Conservation (phyloP, 2,888 invertebrate species). For the Capitulum mitella region DNA sequence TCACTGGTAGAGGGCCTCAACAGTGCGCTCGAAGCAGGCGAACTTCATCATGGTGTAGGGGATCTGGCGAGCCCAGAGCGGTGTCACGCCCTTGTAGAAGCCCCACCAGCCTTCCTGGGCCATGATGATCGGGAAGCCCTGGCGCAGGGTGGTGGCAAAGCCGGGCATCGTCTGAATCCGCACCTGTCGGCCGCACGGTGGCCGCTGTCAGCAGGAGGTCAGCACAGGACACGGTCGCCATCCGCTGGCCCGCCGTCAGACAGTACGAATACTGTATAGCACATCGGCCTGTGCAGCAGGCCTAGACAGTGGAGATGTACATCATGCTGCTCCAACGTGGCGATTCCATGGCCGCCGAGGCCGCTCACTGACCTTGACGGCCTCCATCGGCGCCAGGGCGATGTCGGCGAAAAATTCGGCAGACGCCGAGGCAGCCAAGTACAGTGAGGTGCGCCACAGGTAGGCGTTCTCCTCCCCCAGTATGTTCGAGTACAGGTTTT, state of each 20-base stretch:
- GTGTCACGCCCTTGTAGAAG: slow-evolving; percentile 93
- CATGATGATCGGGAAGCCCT: slow-evolving; percentile 85
- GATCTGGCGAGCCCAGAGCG: slow-evolving; percentile 94
- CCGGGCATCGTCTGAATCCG: slow-evolving; percentile 94
- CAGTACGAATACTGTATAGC: too few species aligned
- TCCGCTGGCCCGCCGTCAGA: too few species aligned
- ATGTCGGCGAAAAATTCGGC: slow-evolving; percentile 99
- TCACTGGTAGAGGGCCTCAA: slow-evolving; percentile 79
- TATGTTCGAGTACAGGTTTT: slow-evolving; percentile 71
- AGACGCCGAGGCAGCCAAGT: slow-evolving; percentile 86
- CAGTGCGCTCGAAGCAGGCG: slow-evolving; percentile 94
- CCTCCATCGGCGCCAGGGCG: slow-evolving; percentile 91
- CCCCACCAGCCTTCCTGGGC: slow-evolving; percentile 78
- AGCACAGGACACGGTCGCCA: neutral
- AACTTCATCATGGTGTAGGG: slow-evolving; percentile 99
- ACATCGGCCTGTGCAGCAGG: too few species aligned
- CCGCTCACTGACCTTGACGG: slow-evolving; percentile 64
- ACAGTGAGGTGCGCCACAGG: slow-evolving; percentile 77
- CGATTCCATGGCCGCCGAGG: too few species aligned
- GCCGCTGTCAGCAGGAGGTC: neutral
- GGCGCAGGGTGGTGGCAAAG: slow-evolving; percentile 77
- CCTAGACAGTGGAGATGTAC: too few species aligned
- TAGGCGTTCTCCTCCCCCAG: slow-evolving; percentile 89
- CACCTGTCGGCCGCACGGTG: slow-evolving; percentile 50
- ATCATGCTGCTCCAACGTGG: too few species aligned